phyloP scores from a whole-genome alignment of 2,113 vertebrate species.

The Thermophis baileyi region DNA sequence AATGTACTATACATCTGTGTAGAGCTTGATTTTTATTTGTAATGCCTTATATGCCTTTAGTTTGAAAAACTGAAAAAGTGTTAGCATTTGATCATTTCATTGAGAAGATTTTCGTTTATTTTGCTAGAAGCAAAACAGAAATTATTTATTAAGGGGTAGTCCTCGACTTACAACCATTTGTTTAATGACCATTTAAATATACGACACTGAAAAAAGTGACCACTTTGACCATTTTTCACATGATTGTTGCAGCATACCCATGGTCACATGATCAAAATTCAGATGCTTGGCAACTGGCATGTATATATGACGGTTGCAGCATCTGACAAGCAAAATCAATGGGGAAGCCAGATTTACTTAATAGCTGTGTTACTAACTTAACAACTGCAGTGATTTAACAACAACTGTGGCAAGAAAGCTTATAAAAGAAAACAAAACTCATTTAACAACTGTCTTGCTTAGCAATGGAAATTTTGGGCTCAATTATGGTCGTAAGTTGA shows the following conservation, averaged over 20 bases:
- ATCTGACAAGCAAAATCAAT: neutral
- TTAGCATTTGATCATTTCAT: neutral
- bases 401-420: neutral
- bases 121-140: neutral
- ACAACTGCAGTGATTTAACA: neutral
- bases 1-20: neutral
- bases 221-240: too few relatives aligned
- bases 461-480: neutral
- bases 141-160: neutral
- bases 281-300: too few relatives aligned
- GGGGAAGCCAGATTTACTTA: neutral
- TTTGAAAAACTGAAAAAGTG: neutral
- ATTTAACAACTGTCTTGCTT: neutral
- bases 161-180: too few relatives aligned
- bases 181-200: too few relatives aligned
- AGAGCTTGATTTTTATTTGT: neutral
- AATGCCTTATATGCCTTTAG: neutral
- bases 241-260: too few relatives aligned
- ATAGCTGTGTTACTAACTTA: neutral
- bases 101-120: neutral
- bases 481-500: neutral
- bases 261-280: too few relatives aligned
- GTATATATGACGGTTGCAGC: neutral
- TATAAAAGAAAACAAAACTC: neutral
- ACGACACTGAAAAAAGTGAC: too few relatives aligned